These are phyloP conservation scores for Chiropotes sagulatus DNA, from an alignment of 2,797 vertebrate genomes.

Conservation along the genomic window DNA sequence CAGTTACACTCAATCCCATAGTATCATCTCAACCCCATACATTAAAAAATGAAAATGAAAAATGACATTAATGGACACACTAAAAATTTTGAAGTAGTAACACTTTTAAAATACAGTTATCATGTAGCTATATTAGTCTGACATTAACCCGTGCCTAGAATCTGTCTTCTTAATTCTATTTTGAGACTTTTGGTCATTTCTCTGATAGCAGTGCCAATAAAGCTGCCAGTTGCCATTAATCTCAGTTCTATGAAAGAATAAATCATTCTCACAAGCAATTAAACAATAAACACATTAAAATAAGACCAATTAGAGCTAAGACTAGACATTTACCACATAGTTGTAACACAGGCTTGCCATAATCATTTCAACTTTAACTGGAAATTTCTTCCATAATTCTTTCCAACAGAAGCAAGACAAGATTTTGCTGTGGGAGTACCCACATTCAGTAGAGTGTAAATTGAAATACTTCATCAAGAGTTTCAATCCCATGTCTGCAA, in stretches of 20 bases:
- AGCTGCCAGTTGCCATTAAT: slow-evolving; percentile 61
- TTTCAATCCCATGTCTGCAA: background rate
- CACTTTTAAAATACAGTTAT: slow-evolving; percentile 29
- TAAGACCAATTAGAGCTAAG: slow-evolving; percentile 58
- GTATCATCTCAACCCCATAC: background rate
- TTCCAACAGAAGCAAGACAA: slow-evolving; percentile 48
- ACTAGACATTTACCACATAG: slow-evolving; percentile 66
- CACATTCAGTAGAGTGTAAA: background rate
- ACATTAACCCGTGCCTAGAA: slow-evolving; percentile 45
- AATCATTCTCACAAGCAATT: slow-evolving; percentile 72
- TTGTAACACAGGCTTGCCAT: slow-evolving; percentile 53
- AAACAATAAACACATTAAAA: slow-evolving; percentile 71
- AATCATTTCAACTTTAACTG: slow-evolving; percentile 55
- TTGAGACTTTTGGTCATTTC: slow-evolving; percentile 56
- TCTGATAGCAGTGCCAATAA: slow-evolving; percentile 58
- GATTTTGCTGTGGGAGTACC: background rate
- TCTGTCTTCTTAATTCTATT: slow-evolving; percentile 67
- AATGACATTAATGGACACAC: background rate
- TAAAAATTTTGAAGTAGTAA: background rate
- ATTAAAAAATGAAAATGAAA: slow-evolving; percentile 59
- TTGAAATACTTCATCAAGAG: slow-evolving; percentile 8
- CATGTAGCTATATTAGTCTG: background rate
- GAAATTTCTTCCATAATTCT: slow-evolving; percentile 57
- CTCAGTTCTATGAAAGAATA: slow-evolving; percentile 66
- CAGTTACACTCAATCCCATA: background rate